Percentiles rank a stretch among this genome's conserved stretches.
Evolutionary conservation across 2,113 vertebrate genomes (phyloP).

Genomic region (Leiothrix lutea): DNA sequence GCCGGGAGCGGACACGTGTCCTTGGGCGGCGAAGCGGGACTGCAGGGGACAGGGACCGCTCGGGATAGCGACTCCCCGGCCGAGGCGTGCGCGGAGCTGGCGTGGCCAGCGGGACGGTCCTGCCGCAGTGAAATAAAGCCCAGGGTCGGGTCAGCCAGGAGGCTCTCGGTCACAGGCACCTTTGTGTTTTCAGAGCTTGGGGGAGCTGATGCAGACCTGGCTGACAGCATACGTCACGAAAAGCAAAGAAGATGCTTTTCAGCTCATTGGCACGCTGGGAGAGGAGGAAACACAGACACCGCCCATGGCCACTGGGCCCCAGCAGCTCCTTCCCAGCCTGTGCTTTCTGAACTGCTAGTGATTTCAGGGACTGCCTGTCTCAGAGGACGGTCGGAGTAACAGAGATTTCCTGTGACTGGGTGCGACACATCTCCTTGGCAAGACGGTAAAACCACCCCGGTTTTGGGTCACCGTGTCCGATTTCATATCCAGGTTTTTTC

Average conservation of each 20-base stretch:
- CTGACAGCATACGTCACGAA: not conserved
- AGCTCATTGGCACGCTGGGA: not conserved
- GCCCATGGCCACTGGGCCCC: fast-evolving
- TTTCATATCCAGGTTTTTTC: not conserved
- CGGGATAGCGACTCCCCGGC: not conserved
- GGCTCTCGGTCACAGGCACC: not conserved
- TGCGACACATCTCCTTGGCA: not conserved
- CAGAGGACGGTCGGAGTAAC: not conserved
- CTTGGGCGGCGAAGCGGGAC: not conserved
- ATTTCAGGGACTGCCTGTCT: not conserved
- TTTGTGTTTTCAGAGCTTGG: not conserved
- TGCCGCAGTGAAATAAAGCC: not conserved
- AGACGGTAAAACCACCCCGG: not conserved
- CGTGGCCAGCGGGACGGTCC: not conserved
- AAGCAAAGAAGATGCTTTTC: not conserved
- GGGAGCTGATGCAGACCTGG: not conserved
- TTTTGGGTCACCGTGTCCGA: not conserved
- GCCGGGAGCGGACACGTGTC: not conserved
- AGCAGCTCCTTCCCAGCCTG: not conserved
- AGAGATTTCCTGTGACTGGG: not conserved
- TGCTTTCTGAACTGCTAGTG: not conserved
- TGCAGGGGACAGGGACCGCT: not conserved
- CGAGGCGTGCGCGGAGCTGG: not conserved
- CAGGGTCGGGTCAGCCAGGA: not conserved
- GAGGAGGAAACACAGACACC: not conserved